Conservation (phyloP, 2,797 vertebrate species). For the Taeniopygia guttata region DNA sequence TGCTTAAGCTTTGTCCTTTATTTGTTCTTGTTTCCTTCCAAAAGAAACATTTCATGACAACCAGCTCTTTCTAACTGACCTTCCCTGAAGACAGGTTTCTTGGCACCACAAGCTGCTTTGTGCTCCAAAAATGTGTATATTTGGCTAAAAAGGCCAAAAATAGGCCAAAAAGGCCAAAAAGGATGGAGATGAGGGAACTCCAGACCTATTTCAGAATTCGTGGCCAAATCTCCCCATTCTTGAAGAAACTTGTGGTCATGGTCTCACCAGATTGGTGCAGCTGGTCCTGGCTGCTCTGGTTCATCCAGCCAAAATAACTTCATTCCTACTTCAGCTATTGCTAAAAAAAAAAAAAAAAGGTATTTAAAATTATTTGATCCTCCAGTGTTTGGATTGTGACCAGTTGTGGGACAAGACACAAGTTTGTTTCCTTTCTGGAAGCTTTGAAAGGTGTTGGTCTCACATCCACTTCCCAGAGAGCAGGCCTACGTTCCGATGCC, state of each 20-base stretch:
- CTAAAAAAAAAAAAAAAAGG: neutral
- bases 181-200: neutral
- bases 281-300: neutral
- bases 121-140: neutral
- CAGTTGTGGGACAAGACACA: neutral
- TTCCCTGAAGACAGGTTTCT: neutral
- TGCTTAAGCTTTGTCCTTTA: neutral
- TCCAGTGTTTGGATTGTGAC: neutral
- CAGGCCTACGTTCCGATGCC: neutral
- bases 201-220: neutral
- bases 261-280: neutral
- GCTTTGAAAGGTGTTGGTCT: conserved; percentile 34
- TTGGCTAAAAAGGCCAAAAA: neutral
- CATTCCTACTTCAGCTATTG: neutral
- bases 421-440: neutral
- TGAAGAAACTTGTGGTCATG: neutral
- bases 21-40: neutral
- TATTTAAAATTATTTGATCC: neutral
- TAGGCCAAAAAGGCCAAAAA: too few species aligned
- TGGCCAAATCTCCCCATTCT: neutral
- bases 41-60: neutral
- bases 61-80: neutral
- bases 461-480: neutral
- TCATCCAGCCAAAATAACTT: neutral
- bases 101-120: neutral